phyloP scores from a whole-genome alignment of 2,888 invertebrate species.

The Saturnia japonica region DNA sequence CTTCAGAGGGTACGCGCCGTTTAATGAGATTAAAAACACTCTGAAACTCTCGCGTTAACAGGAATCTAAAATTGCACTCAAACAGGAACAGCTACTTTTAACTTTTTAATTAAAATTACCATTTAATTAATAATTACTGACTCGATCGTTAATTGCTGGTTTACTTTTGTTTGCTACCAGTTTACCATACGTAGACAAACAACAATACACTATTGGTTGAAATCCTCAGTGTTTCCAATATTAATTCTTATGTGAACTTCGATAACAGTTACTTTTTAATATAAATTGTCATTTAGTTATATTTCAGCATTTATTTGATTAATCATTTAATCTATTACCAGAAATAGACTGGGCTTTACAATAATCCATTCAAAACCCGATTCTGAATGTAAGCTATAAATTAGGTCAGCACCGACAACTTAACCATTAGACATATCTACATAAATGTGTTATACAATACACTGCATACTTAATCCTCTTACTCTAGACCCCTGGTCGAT shows the following conservation, averaged over 20 bases:
- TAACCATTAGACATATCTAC: not conserved
- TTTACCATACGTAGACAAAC: not conserved
- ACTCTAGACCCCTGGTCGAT: not conserved
- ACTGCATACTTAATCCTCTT: not conserved
- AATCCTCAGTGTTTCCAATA: no score
- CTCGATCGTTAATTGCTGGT: not conserved
- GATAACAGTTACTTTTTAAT: no score
- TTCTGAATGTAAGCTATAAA: not conserved
- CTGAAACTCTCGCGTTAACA: not conserved
- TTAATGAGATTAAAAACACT: constrained; percentile 1
- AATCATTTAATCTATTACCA: not conserved
- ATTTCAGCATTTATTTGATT: not conserved
- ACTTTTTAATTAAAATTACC: not conserved
- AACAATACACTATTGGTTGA: not conserved
- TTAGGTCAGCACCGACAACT: not conserved
- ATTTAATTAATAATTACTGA: not conserved
- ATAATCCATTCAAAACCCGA: not conserved
- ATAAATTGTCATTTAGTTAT: not conserved
- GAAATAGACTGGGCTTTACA: not conserved
- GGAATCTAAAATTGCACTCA: not conserved
- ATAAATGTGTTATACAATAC: not conserved
- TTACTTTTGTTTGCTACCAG: not conserved
- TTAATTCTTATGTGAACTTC: no score
- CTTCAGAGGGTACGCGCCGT: not conserved
- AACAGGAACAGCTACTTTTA: not conserved